Base-by-base conservation (phyloP, 2,797 vertebrate genomes). In the Anolis apletophallus region DNA sequence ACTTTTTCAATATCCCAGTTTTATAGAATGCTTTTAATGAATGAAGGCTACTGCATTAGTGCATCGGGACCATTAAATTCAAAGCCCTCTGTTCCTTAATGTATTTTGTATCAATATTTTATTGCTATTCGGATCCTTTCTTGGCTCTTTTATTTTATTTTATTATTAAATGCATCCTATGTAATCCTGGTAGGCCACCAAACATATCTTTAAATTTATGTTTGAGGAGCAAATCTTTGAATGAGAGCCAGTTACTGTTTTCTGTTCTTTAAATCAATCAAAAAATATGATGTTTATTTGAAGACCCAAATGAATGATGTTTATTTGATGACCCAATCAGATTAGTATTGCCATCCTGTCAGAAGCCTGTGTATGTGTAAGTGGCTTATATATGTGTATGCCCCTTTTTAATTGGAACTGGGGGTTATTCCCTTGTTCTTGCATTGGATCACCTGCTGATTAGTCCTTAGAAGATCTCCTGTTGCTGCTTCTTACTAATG, bases 71-170 rank as follows among this genome's bases (percentile, higher is more conserved):
- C 78, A 80, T 90, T 91, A 40, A 71, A n/a, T n/a, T n/a, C n/a
- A n/a, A n/a, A n/a, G n/a, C n/a, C n/a, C n/a, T n/a, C n/a, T n/a
- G 89, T 92, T 90, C 80, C 77, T 91, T 92, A 93, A 93, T 86
- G 86, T 69, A 91, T 67, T 93, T 92, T 82, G 80, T 72, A 89
- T 93, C 91, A 95, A 94, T 95, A 93, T 93, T 94, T 94, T 87
- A 94, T 93, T 86, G 92, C 89, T 83, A 72, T 68, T 83, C 91
- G 76, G 75, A 88, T 84, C 90, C 78, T 88, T 87, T 90, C 86
- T 87, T 80, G 83, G 64, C 78, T 69, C 75, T 86, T 52, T 88
- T 94, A 78, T 88, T 89, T 83, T 80, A 54, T 87, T 89, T 83
- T 77, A 32, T 89, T 89, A 92, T 94, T 91, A 93, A 93, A 94